Evolutionary conservation across 1,140 invertebrate species (phyloP).

Genomic region (Venustaconcha ellipsiformis): DNA sequence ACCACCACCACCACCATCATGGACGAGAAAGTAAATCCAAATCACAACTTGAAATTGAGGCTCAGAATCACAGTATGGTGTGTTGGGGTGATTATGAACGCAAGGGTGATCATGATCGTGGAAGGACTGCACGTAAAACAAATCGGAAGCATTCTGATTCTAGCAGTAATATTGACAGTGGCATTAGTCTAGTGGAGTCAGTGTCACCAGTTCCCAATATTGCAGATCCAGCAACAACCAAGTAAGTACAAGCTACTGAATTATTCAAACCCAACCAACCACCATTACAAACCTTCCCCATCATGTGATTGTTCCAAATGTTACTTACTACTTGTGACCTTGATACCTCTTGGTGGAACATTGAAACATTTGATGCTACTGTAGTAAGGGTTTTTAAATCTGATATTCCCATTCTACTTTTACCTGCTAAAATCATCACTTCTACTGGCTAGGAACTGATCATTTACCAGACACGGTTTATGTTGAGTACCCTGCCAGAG

Average conservation of each 20-base stretch:
- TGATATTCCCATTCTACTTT: no score
- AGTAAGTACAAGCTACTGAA: constrained; percentile 50
- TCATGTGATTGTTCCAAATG: no score
- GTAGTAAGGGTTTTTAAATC: no score
- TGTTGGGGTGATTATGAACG: constrained; percentile 29
- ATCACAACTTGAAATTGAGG: constrained; percentile 51
- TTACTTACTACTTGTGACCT: no score
- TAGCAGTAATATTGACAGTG: constrained; percentile 78
- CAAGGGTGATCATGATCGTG: constrained; percentile 34
- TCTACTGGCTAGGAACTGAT: no score
- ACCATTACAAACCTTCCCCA: no score
- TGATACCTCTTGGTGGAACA: no score
- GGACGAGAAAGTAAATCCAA: constrained; percentile 40
- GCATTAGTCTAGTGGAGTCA: constrained; percentile 78
- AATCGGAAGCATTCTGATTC: constrained; percentile 56
- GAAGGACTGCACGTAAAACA: constrained; percentile 35
- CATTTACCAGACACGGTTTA: no score
- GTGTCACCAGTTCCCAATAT: constrained; percentile 39
- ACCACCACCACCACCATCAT: constrained; percentile 67
- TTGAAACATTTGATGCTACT: no score
- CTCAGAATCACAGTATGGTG: constrained; percentile 47
- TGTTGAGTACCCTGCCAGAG: no score
- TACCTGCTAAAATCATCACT: no score
- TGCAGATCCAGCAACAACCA: constrained; percentile 60
- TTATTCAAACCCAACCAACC: not conserved